A percentile compares a stretch with the other conserved stretches of the same genome.
These are phyloP conservation scores for Papilio machaon DNA, from an alignment of 1,140 invertebrate genomes.

Conservation along the genomic window DNA sequence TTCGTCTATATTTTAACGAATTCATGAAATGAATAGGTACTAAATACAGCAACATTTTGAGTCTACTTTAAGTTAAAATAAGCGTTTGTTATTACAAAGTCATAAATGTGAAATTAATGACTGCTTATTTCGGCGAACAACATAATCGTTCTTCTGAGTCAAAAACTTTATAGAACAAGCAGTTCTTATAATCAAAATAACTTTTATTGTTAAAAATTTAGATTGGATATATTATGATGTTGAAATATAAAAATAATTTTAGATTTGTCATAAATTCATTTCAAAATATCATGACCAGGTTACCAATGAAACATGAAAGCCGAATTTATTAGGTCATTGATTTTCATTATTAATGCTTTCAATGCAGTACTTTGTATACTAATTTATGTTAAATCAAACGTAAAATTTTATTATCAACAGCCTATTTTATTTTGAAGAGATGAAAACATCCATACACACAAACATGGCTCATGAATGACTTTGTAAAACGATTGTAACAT, in stretches of 20 bases:
- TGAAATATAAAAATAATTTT: neutral
- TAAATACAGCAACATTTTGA: too few species aligned
- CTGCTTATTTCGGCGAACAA: neutral
- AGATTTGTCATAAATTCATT: neutral
- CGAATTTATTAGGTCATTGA: slow-evolving; percentile 1
- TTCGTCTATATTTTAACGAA: neutral
- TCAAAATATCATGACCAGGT: neutral
- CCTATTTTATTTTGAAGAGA: neutral
- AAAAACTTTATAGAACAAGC: neutral
- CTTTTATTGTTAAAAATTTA: too few species aligned
- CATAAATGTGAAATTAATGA: neutral
- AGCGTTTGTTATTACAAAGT: neutral
- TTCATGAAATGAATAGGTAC: too few species aligned
- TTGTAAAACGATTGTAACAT: neutral
- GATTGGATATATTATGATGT: neutral
- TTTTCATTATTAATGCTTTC: slow-evolving; percentile 6
- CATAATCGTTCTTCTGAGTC: neutral
- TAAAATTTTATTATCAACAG: neutral
- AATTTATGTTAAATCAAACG: neutral
- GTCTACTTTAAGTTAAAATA: neutral
- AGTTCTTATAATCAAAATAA: too few species aligned
- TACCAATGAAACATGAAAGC: neutral
- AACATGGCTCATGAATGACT: neutral
- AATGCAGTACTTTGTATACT: neutral
- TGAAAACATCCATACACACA: neutral